Conservation (phyloP, 2,888 invertebrate genomes). For the Orthonevra nobilis region DNA sequence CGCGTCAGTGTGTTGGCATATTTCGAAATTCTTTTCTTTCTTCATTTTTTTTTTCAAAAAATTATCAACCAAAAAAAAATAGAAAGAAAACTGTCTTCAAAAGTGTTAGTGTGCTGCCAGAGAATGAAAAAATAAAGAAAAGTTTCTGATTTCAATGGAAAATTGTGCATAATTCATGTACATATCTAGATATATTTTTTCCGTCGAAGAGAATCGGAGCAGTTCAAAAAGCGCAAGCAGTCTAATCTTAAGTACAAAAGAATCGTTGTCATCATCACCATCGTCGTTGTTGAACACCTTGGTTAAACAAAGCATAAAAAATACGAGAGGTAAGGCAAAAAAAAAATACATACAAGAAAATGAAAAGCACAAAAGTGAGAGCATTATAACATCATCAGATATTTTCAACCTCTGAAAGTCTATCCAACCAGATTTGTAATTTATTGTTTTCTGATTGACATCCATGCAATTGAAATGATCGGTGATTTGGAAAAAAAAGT, state of each 20-base stretch:
- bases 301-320: constrained; percentile 54
- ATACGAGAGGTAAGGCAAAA: constrained; percentile 43
- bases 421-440: constrained; percentile 24
- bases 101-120: constrained; percentile 6
- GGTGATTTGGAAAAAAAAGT: neutral
- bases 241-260: constrained; percentile 64
- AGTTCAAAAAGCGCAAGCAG: constrained; percentile 57
- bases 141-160: constrained; percentile 44
- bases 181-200: constrained; percentile 60
- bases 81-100: no score
- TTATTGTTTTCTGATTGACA: constrained; percentile 27
- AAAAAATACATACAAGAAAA: no score
- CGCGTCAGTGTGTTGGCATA: constrained; percentile 16
- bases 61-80: no score
- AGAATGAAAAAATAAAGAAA: neutral
- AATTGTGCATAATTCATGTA: constrained; percentile 65
- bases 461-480: constrained; percentile 26
- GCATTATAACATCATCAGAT: constrained; percentile 55
- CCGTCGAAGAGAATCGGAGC: constrained; percentile 39
- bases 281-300: constrained; percentile 45
- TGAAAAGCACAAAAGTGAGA: constrained; percentile 59
- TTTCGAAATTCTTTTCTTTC: constrained; percentile 12
- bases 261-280: constrained; percentile 57
- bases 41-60: neutral
- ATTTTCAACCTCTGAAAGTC: constrained; percentile 38